Conservation (phyloP, 2,113 vertebrate species). For the Peromyscus polionotus region DNA sequence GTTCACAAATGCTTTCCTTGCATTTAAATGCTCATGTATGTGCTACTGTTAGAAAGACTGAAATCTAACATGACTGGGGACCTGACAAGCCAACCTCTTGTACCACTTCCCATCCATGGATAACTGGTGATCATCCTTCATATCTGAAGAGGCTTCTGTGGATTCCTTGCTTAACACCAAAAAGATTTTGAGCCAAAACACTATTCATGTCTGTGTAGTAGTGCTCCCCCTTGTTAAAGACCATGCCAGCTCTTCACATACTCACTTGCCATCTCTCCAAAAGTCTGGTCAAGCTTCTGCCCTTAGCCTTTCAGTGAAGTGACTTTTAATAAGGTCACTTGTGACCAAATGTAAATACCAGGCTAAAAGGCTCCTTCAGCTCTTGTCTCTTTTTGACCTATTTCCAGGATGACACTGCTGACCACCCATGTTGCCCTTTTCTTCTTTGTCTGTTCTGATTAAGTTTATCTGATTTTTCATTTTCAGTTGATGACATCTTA, state of each 20-base stretch:
- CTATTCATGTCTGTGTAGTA: neutral
- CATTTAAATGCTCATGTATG: neutral
- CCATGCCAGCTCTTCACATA: neutral
- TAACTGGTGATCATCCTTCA: neutral
- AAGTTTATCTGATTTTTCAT: constrained; percentile 37
- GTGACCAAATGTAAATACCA: constrained; percentile 66
- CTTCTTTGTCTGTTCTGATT: constrained; percentile 45
- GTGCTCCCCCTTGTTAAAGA: neutral
- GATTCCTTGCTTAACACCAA: neutral
- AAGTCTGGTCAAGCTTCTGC: neutral
- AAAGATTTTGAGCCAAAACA: neutral
- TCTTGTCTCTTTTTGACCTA: constrained; percentile 28
- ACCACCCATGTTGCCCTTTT: constrained; percentile 42
- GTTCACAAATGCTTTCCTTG: neutral
- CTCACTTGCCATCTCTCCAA: constrained; percentile 14
- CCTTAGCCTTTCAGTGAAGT: constrained; percentile 41
- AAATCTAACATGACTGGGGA: neutral
- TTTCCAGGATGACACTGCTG: neutral
- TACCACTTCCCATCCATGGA: neutral
- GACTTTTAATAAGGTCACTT: constrained; percentile 73
- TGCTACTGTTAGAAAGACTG: neutral
- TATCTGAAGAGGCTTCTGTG: neutral
- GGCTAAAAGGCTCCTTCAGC: constrained; percentile 48
- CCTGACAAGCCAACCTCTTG: neutral
- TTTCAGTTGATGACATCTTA: constrained; percentile 27